Base-by-base conservation (phyloP, 2,888 invertebrate species). In the Ophion obscuratus region DNA sequence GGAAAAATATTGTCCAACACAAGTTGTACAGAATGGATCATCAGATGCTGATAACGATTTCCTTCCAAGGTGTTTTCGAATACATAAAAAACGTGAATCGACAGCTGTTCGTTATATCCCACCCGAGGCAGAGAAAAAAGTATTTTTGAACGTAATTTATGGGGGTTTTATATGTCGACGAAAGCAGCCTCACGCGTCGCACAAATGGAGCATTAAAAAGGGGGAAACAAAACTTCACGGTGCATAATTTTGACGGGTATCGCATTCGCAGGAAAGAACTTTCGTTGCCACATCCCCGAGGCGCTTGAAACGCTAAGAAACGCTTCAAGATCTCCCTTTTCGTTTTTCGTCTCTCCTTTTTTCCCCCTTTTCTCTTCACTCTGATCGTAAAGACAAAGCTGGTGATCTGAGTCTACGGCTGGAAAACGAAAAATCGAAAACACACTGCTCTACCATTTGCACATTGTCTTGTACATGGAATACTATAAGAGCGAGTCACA, bases 401-500 rank as follows among this genome's bases (percentile, higher is more conserved):
- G 53, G 57, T 62, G 47, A 40, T 40, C 40, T 40, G 40, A 1
- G 40, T 40, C 40, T 40, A 40, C 40, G 40, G 9, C 40, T 64
- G 62, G 61, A 61, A 24, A 27, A 62, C 53, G 67, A 59, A 71
- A 67, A 73, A 83, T 78, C 67, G 74, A 77, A 59, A 80, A 44
- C 64, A 75, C 64, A 40, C 9, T 40, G 9, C 40, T 40, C 74
- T 74, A 66, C 27, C 83, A 17, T 78, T 74, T 82, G 44, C 20
- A 27, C 64, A 67, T 77, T 66, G 64, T 82, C 71, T 71, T 17
- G 11, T 62, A 68, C 68, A 61, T 68, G 68, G 67, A 68, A 83
- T 73, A 79, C 62, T 64, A 47, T 47, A 70, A 53, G 66, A 53
- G 27, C 40, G 20, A 20, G 53, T 57, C 53, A 36, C 64, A 17